Base-by-base conservation (phyloP, 2,113 vertebrate genomes). In the Perccottus glenii region DNA sequence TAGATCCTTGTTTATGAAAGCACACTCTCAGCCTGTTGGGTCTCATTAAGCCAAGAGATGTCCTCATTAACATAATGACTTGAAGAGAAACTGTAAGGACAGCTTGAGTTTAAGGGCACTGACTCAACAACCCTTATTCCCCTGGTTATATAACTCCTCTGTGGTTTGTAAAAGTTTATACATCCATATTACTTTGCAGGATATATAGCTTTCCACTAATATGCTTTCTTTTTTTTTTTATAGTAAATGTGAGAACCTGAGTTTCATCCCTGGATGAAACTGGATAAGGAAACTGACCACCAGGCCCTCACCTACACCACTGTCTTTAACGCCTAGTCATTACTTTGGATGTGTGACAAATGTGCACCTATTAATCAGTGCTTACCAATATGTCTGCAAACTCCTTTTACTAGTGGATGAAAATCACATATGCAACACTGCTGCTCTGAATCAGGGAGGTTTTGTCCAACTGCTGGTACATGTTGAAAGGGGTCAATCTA, bases 161-260 rank as follows among this genome's bases (percentile, higher is more conserved):
- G 76, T 81, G 75, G 61, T 76, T 75, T 83, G 53, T 85, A 71
- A 85, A 86, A 82, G 68, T 78, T 52, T 77, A 73, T 75, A 62
- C 69, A 63, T 81, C 75, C 68, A 73, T 84, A 77, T 81, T 35
- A 48, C 60, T 64, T 79, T 82, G 51, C 77, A 75, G 62, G 62
- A 64, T 63, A 67, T 64, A 45, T 43, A 73, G 70, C 79, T 85
- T 63, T 55, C 60, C 47, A 84, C 85, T 88, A 83, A 88, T 81
- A 55, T 0, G 9, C 78, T 81, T 83, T 86, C 80, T 87, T 75
- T 81, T 82, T 70, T 86, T 85, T 84, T 91, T 91, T 77, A 36
- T 85, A 93, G 91, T 93, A 64, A 92, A 93, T 87, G 89, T 93
- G 81, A 93, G 90, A 89, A 89, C 90, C 89, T 93, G 90, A 93